A percentile compares a stretch with the other conserved stretches of the same genome.
Conservation (phyloP, 2,797 vertebrate genomes). For the Menidia menidia region DNA sequence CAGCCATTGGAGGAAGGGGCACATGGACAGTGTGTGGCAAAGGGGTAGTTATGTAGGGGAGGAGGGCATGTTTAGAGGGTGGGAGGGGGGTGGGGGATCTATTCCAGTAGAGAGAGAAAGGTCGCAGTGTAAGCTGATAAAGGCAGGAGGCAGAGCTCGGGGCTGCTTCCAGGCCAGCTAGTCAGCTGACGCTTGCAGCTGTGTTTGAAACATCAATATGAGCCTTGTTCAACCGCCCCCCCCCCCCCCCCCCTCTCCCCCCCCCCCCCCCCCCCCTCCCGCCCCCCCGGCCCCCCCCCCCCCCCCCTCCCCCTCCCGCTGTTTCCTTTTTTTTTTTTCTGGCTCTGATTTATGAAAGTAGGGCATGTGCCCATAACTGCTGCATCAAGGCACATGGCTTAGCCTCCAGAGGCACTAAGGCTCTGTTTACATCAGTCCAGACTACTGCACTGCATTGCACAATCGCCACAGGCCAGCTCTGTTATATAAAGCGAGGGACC, state of each 20-base stretch:
- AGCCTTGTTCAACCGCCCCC: conserved; percentile 78
- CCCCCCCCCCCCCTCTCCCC: conserved; percentile 35
- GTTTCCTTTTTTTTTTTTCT: conserved; percentile 72
- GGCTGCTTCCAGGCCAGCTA: conserved; percentile 82
- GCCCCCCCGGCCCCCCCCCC: conserved; percentile 65
- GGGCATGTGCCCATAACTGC: conserved; percentile 87
- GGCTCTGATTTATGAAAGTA: conserved; percentile 83
- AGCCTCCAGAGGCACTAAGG: conserved; percentile 73
- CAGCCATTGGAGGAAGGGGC: conserved; percentile 25
- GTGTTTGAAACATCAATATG: conserved; percentile 85
- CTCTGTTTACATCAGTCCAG: conserved; percentile 82
- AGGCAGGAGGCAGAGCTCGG: conserved; percentile 74
- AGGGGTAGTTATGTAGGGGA: conserved; percentile 39
- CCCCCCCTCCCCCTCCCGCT: conserved; percentile 48
- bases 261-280: conserved; percentile 45
- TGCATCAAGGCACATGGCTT: conserved; percentile 82
- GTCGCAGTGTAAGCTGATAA: conserved; percentile 88
- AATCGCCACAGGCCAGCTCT: conserved; percentile 71
- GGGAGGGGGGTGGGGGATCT: conserved; percentile 42
- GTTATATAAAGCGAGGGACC: conserved; percentile 80
- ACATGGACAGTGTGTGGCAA: conserved; percentile 52
- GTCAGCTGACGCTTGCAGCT: conserved; percentile 87
- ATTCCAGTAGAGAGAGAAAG: conserved; percentile 85
- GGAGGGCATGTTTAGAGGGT: conserved; percentile 13
- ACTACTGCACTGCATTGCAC: conserved; percentile 79